A percentile compares a stretch with the other conserved stretches of the same genome.
Evolutionary conservation across 2,797 vertebrate species (phyloP).

Genomic region (Heliangelus exortis): DNA sequence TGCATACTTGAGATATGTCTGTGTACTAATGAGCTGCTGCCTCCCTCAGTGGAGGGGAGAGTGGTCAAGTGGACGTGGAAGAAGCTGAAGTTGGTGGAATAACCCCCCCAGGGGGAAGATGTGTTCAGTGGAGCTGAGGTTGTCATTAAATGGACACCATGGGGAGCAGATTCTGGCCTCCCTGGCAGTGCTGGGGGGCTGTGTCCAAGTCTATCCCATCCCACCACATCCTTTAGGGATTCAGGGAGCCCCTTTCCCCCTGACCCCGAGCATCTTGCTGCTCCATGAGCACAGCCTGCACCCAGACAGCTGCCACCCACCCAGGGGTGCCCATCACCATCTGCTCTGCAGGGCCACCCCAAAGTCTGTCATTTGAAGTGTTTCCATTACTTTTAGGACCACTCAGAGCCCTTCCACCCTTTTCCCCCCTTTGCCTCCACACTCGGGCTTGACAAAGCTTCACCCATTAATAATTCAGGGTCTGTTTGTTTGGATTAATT

Average conservation of each 20-base stretch:
- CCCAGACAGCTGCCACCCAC: neutral
- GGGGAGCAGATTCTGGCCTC: neutral
- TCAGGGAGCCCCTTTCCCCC: neutral
- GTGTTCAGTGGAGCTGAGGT: neutral
- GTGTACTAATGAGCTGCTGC: slow-evolving; percentile 29
- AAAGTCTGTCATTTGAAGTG: accelerated
- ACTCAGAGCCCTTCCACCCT: neutral
- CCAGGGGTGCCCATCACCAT: accelerated
- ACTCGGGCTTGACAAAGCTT: neutral
- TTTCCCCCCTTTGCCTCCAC: neutral
- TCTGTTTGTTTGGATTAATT: neutral
- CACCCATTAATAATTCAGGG: neutral
- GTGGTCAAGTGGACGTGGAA: slow-evolving; percentile 19
- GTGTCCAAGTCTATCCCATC: neutral
- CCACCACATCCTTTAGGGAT: neutral
- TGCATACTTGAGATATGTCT: slow-evolving; percentile 37
- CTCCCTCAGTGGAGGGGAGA: slow-evolving; percentile 11
- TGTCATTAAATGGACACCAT: neutral
- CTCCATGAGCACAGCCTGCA: neutral
- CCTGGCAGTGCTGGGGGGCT: neutral
- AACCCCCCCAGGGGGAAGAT: neutral
- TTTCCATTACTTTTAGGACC: neutral
- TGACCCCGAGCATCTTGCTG: accelerated
- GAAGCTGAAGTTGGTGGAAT: neutral
- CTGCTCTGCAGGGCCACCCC: neutral